A percentile compares a stretch with the other conserved stretches of the same genome.
Evolutionary conservation across 1,140 invertebrate species (phyloP).

Genomic region (Zophobas morio): DNA sequence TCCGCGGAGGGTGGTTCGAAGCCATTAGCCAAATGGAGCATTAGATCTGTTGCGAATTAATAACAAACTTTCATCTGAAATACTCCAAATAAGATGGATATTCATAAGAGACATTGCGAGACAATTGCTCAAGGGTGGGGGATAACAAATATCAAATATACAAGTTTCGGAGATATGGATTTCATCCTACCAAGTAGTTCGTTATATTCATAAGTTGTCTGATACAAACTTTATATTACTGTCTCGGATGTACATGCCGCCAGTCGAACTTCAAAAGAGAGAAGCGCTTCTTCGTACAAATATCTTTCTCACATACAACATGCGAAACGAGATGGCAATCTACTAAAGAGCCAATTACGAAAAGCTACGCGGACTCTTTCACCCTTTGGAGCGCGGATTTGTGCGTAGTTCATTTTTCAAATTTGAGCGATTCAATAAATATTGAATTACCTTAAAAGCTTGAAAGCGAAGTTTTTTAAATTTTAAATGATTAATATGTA

Average conservation of each 20-base stretch:
- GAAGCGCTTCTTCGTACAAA: constrained; percentile 57
- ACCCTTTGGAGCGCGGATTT: too few relatives aligned
- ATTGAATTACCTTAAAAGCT: too few relatives aligned
- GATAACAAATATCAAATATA: constrained; percentile 64
- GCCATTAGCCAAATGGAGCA: constrained; percentile 35
- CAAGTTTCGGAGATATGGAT: constrained; percentile 63
- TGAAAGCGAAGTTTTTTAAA: too few relatives aligned
- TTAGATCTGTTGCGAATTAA: constrained; percentile 36
- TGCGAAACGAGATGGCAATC: not conserved
- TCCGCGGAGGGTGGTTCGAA: constrained; percentile 6
- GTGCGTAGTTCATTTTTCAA: too few relatives aligned
- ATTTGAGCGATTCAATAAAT: too few relatives aligned
- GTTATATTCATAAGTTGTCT: constrained; percentile 62
- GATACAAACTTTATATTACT: constrained; percentile 64
- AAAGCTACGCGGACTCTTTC: not conserved
- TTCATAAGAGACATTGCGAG: constrained; percentile 48
- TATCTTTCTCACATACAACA: constrained; percentile 52
- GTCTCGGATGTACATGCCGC: constrained; percentile 51
- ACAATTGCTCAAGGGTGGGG: constrained; percentile 49
- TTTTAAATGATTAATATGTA: too few relatives aligned
- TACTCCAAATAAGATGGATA: constrained; percentile 47
- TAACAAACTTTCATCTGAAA: constrained; percentile 47
- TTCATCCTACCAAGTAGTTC: constrained; percentile 60
- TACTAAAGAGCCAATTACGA: not conserved
- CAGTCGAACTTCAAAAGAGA: constrained; percentile 61